A percentile compares a stretch with the other conserved stretches of the same genome.
These are phyloP conservation scores for Kryptopterus vitreolus DNA, from an alignment of 2,797 vertebrate species.

Conservation along the genomic window DNA sequence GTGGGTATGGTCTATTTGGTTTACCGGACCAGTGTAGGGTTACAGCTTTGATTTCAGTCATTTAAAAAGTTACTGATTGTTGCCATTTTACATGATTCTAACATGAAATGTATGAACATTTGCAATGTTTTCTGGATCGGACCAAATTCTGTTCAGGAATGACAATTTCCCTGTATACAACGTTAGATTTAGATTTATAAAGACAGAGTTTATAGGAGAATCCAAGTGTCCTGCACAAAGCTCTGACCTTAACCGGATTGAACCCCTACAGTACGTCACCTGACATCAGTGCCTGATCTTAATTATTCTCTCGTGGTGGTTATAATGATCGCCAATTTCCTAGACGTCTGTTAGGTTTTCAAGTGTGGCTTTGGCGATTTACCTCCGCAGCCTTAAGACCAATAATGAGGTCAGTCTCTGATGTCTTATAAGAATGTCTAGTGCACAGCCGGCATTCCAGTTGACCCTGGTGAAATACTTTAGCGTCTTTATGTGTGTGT, in stretches of 20 bases:
- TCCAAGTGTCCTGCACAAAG: not conserved
- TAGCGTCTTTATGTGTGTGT: not conserved
- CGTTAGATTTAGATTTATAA: not conserved
- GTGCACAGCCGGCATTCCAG: too few relatives aligned
- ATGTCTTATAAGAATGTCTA: not conserved
- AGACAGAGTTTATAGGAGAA: not conserved
- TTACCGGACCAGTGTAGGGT: not conserved
- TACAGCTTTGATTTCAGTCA: not conserved
- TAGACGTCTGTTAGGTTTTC: not conserved
- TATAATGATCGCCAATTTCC: not conserved
- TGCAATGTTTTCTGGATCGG: not conserved
- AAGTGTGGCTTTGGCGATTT: not conserved
- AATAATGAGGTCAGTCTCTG: not conserved
- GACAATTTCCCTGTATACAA: not conserved
- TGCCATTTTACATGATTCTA: not conserved
- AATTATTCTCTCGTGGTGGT: not conserved
- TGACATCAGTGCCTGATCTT: not conserved
- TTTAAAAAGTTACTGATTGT: not conserved
- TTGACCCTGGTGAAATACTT: not conserved
- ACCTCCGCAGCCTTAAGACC: not conserved
- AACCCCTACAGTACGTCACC: not conserved
- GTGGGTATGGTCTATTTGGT: slow-evolving; percentile 62
- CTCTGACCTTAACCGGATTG: not conserved
- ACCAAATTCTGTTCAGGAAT: not conserved
- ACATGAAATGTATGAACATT: not conserved